Evolutionary conservation across 2,888 invertebrate genomes (phyloP).

Genomic region (Coremacera marginata): DNA sequence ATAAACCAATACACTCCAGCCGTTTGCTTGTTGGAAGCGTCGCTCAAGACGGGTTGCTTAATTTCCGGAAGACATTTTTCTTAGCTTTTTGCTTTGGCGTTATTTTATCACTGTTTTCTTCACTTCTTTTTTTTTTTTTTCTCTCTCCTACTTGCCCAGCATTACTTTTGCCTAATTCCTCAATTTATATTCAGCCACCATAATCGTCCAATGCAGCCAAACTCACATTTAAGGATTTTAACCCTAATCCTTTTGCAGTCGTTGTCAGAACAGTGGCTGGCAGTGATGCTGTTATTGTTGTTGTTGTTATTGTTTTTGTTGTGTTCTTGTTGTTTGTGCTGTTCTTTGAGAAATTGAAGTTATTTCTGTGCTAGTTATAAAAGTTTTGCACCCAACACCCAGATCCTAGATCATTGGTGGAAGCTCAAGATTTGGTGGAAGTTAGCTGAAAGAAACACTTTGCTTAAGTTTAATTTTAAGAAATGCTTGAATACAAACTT

Average conservation of each 20-base stretch:
- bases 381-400: not conserved
- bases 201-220: constrained; percentile 48
- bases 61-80: constrained; percentile 31
- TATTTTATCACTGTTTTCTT: not conserved
- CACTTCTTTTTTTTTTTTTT: not conserved
- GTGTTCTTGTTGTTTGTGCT: no score
- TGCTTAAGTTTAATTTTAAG: not conserved
- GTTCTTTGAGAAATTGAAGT: not conserved
- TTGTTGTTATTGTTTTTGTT: not conserved
- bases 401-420: not conserved
- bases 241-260: constrained; percentile 31
- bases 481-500: no score
- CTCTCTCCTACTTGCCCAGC: constrained; percentile 11
- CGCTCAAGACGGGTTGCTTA: not conserved
- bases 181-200: constrained; percentile 51
- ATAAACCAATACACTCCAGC: constrained; percentile 26
- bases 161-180: constrained; percentile 48
- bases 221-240: constrained; percentile 43
- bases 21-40: not conserved
- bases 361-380: constrained; percentile 11
- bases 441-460: not conserved
- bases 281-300: not conserved
- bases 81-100: not conserved
- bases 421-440: not conserved
- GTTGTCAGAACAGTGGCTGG: not conserved